Evolutionary conservation across 2,797 vertebrate genomes (phyloP).

Genomic region (Chelon labrosus): DNA sequence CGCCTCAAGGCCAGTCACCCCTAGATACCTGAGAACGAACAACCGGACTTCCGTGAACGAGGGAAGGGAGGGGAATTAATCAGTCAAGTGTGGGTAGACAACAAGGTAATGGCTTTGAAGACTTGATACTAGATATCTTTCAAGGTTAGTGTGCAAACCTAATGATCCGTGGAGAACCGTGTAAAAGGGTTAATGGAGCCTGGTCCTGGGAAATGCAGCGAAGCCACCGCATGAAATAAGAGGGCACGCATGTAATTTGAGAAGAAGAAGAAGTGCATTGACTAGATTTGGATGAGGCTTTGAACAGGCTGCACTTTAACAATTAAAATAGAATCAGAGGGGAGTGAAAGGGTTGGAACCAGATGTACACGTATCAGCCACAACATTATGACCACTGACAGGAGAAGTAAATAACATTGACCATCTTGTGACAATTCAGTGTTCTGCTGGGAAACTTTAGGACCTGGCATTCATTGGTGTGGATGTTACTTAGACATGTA

Average conservation of each 20-base stretch:
- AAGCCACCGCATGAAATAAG: constrained; percentile 31
- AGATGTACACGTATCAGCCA: constrained; percentile 1
- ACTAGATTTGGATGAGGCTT: not conserved
- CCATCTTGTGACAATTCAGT: no score
- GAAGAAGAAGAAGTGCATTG: constrained; percentile 1
- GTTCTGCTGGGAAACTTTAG: no score
- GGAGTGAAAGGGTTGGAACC: not conserved
- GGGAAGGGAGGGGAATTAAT: constrained; percentile 58
- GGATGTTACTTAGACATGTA: no score
- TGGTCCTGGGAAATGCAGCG: constrained; percentile 13
- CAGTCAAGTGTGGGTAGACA: constrained; percentile 56
- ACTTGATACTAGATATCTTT: constrained; percentile 31
- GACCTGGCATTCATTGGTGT: no score
- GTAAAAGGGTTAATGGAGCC: constrained; percentile 41
- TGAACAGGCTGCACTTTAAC: not conserved
- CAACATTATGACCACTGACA: no score
- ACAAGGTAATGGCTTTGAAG: constrained; percentile 65
- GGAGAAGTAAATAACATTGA: no score
- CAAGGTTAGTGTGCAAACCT: constrained; percentile 38
- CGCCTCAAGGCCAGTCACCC: constrained; percentile 73
- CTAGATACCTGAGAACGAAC: constrained; percentile 70
- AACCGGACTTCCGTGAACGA: constrained; percentile 36
- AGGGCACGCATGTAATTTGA: constrained; percentile 14
- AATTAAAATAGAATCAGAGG: not conserved
- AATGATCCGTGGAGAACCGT: constrained; percentile 46